A percentile compares a stretch with the other conserved stretches of the same genome.
These are phyloP conservation scores for Campylomormyrus tamandua DNA, from an alignment of 2,113 vertebrate species.

Conservation along the genomic window DNA sequence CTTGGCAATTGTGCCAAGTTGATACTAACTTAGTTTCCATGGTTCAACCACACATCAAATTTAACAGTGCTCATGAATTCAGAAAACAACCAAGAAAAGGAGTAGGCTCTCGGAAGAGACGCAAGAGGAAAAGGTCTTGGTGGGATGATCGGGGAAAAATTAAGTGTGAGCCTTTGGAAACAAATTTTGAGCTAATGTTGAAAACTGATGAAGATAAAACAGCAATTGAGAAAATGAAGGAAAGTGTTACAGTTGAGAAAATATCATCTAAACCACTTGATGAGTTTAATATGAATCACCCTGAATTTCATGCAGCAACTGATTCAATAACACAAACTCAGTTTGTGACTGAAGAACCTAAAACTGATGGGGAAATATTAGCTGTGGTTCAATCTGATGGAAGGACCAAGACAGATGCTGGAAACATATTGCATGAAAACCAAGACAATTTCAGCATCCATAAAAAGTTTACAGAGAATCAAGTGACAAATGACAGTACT, in stretches of 20 bases:
- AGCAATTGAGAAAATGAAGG: not conserved
- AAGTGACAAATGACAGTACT: not conserved
- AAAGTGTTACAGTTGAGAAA: not conserved
- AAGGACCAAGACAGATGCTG: not conserved
- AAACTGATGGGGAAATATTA: not conserved
- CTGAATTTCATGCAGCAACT: not conserved
- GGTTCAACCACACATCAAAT: not conserved
- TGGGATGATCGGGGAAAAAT: slow-evolving; percentile 19
- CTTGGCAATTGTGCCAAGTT: not conserved
- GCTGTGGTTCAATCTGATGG: not conserved
- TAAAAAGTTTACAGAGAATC: not conserved
- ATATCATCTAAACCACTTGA: not conserved
- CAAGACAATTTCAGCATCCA: not conserved
- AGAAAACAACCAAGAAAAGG: slow-evolving; percentile 13
- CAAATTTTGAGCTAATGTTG: not conserved
- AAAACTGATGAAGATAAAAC: not conserved
- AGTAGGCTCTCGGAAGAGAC: slow-evolving; percentile 1
- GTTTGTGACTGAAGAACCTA: not conserved
- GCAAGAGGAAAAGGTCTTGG: slow-evolving; percentile 24
- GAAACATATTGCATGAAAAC: not conserved
- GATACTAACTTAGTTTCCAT: not conserved
- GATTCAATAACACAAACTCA: not conserved
- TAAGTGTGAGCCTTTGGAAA: slow-evolving; percentile 1
- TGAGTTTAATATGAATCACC: not conserved
- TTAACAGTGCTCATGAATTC: not conserved